Evolutionary conservation across 2,888 invertebrate species (phyloP).

Genomic region (Caenorhabditis becei): DNA sequence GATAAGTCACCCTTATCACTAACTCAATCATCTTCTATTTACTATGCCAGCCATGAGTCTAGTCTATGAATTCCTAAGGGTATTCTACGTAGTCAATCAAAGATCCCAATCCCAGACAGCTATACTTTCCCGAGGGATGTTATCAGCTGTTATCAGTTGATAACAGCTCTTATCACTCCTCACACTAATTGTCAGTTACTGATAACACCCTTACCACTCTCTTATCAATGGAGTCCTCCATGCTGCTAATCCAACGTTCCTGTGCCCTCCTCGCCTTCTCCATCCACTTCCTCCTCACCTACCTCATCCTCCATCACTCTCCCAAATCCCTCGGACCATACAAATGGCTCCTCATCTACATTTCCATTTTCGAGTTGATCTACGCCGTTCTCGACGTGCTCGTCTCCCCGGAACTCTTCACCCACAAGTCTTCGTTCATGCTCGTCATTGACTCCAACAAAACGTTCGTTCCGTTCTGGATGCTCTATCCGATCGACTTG

Average conservation of each 20-base stretch:
- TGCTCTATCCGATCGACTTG: constrained; percentile 32
- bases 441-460: constrained; percentile 42
- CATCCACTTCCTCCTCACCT: constrained; percentile 20
- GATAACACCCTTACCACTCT: background rate
- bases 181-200: no score
- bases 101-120: no score
- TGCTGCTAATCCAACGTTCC: constrained; percentile 3
- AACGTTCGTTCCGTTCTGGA: constrained; percentile 30
- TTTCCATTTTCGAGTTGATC: constrained; percentile 33
- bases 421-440: constrained; percentile 32
- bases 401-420: constrained; percentile 36
- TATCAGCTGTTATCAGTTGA: no score
- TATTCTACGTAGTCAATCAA: no score
- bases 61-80: no score
- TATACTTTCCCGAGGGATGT: no score
- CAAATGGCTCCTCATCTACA: constrained; percentile 33
- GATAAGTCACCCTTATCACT: no score
- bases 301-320: constrained; percentile 27
- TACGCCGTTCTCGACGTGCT: constrained; percentile 35
- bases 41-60: no score
- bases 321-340: constrained; percentile 30
- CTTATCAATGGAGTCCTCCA: background rate
- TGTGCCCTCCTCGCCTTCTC: constrained; percentile 19
- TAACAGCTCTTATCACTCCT: no score
- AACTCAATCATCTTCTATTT: no score